Conservation (phyloP, 2,797 vertebrate genomes). For the Gymnocypris eckloni region DNA sequence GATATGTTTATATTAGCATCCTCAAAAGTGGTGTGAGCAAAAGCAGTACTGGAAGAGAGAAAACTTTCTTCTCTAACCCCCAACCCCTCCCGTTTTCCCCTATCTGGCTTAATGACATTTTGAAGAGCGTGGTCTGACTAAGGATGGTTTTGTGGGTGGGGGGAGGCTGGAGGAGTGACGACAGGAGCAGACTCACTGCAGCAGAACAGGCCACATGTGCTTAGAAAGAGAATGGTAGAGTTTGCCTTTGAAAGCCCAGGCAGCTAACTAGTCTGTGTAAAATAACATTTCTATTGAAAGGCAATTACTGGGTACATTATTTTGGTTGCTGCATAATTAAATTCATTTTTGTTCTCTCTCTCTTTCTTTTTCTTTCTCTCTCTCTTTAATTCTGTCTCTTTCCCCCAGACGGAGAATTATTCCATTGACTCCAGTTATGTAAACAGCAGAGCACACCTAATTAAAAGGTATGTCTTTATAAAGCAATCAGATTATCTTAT, state of each 20-base stretch:
- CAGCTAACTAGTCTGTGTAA: constrained; percentile 79
- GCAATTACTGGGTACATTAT: constrained; percentile 81
- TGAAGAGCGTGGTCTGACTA: constrained; percentile 74
- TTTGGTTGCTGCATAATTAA: constrained; percentile 81
- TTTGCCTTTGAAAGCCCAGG: constrained; percentile 74
- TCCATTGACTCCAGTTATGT: constrained; percentile 99
- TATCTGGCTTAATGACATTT: constrained; percentile 76
- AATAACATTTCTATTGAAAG: constrained; percentile 84
- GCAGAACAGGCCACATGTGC: constrained; percentile 65
- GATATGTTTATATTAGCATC: constrained; percentile 75
- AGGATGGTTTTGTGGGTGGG: constrained; percentile 57
- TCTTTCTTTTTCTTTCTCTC: constrained; percentile 62
- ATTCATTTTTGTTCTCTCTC: constrained; percentile 73
- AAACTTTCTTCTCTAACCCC: constrained; percentile 43
- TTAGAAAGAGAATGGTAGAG: constrained; percentile 77
- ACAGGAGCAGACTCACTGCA: constrained; percentile 66
- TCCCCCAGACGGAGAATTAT: constrained; percentile 94
- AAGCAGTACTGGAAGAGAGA: constrained; percentile 60
- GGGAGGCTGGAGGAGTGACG: constrained; percentile 61
- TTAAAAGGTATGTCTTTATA: constrained; percentile 96
- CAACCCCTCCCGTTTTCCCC: constrained; percentile 7
- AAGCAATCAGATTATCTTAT: constrained; percentile 62
- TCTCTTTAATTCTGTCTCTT: constrained; percentile 69
- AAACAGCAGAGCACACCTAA: constrained; percentile 99
- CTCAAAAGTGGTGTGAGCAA: constrained; percentile 49